Percentiles rank a stretch among this genome's conserved stretches.
Conservation (phyloP, 2,113 vertebrate genomes). For the Eolophus roseicapilla region DNA sequence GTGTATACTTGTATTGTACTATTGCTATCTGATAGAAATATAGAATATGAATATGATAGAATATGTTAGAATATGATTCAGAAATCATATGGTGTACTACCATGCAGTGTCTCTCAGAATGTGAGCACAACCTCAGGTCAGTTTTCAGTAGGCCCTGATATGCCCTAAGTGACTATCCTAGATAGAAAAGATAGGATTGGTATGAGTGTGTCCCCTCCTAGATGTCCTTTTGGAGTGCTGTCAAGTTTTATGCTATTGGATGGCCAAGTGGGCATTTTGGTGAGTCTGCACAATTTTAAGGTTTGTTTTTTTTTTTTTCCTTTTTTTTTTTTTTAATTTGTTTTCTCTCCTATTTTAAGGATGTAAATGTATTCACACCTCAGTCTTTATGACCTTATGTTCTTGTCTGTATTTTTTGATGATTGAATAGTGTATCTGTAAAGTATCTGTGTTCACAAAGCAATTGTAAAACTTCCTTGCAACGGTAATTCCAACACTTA, state of each 20-base stretch:
- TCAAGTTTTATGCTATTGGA: neutral
- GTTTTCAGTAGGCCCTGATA: neutral
- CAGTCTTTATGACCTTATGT: neutral
- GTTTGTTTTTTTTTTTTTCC: too few relatives aligned
- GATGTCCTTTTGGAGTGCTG: neutral
- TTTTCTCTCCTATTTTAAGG: neutral
- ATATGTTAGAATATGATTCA: too few relatives aligned
- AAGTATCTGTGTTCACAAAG: neutral
- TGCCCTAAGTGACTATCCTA: neutral
- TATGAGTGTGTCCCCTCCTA: fast-evolving
- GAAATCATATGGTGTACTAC: neutral
- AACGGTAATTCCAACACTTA: neutral
- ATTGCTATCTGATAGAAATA: neutral
- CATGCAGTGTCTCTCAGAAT: neutral
- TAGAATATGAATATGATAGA: too few relatives aligned
- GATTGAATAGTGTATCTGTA: neutral
- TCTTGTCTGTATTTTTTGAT: neutral
- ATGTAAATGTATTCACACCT: neutral
- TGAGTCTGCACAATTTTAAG: neutral
- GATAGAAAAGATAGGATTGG: neutral
- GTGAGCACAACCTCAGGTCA: neutral
- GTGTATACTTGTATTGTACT: neutral
- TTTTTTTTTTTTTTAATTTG: too few relatives aligned
- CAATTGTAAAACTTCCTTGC: neutral
- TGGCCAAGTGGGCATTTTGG: neutral